Evolutionary conservation across 2,797 vertebrate genomes (phyloP), one percentile per base, ranked within the genome.

Genomic region (Phylloscopus collybita): DNA sequence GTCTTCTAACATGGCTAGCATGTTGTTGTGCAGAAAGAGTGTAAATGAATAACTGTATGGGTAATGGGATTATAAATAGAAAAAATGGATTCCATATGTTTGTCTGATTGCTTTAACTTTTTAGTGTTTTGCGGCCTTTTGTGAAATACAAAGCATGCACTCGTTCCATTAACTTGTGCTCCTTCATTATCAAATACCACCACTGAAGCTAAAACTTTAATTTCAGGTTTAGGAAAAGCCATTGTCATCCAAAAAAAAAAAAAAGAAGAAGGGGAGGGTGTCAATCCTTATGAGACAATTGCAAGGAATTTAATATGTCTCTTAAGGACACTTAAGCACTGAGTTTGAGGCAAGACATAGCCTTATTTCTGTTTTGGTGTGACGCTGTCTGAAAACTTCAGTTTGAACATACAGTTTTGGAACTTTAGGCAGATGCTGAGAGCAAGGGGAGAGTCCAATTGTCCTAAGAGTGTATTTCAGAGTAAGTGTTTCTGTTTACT

Each of bases 21-120:
- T 0, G 15, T 79, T 94, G 53, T 34, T 86, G 86, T 65, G 47
- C 69, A 92, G 69, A 90, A 85, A 44, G 79, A 75, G 81, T 96
- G 94, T 74, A 80, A 88, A 92, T 57, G 81, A 86, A 87, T 69
- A 91, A 61, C 62, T 93, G 2, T 87, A 83, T 34, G 80, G 93
- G 72, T 88, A 93, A 86, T 88, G 80, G 60, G 71, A 83, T 96
- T 90, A 94, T 90, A 93, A 74, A 87, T 89, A 92, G 92, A 70
- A 96, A 91, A 89, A 92, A 93, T 93, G 44, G 87, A 64, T 96
- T 94, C 95, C 95, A 75, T 94, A 94, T 96, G 82, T 95, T 95
- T 89, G 49, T 80, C 60, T 82, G 75, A 90, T 88, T 92, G 71
- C 71, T 81, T 84, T 54, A 69, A 65, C 53, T 40, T 95, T 92